These are phyloP conservation scores for Sycophaga agraensis DNA, from an alignment of 1,140 invertebrate species.

Conservation along the genomic window DNA sequence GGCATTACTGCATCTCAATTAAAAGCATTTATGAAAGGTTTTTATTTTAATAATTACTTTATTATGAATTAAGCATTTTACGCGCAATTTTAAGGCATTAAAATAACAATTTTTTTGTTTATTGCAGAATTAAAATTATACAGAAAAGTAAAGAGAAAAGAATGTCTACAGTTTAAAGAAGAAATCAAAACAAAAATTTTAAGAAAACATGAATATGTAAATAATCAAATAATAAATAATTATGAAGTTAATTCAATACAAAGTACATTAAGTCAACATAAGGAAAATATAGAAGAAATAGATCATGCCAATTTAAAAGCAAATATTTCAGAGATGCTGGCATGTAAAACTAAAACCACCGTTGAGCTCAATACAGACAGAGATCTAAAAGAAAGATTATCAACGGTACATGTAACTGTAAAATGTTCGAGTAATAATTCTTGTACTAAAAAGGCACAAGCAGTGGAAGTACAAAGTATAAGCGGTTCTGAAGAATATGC, in stretches of 20 bases:
- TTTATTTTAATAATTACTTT: background rate
- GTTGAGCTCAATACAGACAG: background rate
- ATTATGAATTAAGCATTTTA: background rate
- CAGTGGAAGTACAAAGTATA: background rate
- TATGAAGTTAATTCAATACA: conserved; percentile 3
- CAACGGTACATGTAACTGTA: background rate
- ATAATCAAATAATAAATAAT: background rate
- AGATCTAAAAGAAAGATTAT: background rate
- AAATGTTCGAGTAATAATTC: background rate
- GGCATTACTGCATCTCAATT: conserved; percentile 51
- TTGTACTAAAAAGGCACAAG: background rate
- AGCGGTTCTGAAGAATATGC: conserved; percentile 27
- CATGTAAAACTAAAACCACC: background rate
- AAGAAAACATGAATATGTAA: conserved; percentile 34
- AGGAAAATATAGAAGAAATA: background rate
- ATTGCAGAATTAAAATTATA: conserved; percentile 49
- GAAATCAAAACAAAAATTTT: conserved; percentile 44
- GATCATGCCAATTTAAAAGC: background rate
- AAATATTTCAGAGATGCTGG: background rate
- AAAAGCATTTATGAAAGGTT: conserved; percentile 56
- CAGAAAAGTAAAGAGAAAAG: conserved; percentile 47
- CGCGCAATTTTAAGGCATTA: background rate
- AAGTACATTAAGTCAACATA: background rate
- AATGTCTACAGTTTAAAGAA: conserved; percentile 44
- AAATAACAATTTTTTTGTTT: background rate